Percentiles rank a stretch among this genome's conserved stretches.
Conservation (phyloP, 2,888 invertebrate genomes). For the Labia minor region DNA sequence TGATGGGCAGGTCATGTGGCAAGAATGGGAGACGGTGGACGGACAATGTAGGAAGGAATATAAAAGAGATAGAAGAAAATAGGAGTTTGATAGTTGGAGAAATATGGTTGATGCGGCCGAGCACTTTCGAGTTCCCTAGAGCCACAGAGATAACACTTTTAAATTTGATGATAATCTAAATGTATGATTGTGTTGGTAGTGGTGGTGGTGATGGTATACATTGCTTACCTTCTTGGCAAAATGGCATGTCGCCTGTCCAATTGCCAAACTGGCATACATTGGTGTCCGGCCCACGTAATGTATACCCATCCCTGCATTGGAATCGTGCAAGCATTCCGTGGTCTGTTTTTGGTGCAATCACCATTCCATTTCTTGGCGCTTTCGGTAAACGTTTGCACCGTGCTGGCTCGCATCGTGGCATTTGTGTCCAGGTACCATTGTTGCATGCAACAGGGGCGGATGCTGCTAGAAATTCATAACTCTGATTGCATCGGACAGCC, state of each 20-base stretch:
- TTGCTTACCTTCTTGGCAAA: constrained; percentile 61
- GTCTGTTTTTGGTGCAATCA: constrained; percentile 92
- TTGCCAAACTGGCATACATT: constrained; percentile 85
- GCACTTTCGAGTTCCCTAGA: too few relatives aligned
- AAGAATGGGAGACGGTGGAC: too few relatives aligned
- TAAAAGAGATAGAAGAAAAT: too few relatives aligned
- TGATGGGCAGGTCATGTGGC: too few relatives aligned
- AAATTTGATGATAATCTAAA: too few relatives aligned
- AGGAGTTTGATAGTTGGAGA: too few relatives aligned
- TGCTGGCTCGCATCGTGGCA: constrained; percentile 71
- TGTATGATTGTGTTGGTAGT: too few relatives aligned
- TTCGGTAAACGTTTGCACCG: constrained; percentile 74
- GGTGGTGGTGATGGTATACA: not conserved
- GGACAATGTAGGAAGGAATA: too few relatives aligned
- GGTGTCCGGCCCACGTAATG: constrained; percentile 62
- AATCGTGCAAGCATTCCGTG: constrained; percentile 93
- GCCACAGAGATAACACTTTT: too few relatives aligned
- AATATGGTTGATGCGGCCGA: too few relatives aligned
- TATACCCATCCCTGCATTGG: constrained; percentile 86
- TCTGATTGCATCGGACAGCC: constrained; percentile 64
- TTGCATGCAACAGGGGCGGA: constrained; percentile 71
- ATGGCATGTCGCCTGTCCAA: constrained; percentile 83
- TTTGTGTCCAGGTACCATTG: constrained; percentile 92
- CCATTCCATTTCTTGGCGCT: constrained; percentile 84
- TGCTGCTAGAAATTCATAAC: constrained; percentile 69